Percentiles rank a stretch among this genome's conserved stretches.
Conservation (phyloP, 1,140 invertebrate species). For the Halictus rubicundus region DNA sequence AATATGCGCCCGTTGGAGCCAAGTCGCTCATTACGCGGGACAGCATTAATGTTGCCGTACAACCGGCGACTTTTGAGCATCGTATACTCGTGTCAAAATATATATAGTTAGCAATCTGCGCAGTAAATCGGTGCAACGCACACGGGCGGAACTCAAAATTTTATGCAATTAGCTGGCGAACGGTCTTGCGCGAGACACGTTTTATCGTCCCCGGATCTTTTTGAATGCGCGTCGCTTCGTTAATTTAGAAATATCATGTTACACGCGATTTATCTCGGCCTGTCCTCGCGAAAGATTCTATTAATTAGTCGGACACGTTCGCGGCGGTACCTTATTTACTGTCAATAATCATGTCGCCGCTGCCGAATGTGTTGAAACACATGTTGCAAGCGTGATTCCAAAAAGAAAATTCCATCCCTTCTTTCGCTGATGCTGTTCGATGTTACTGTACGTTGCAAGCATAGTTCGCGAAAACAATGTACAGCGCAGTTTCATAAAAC, state of each 20-base stretch:
- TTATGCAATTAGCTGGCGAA: constrained; percentile 24
- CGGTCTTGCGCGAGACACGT: neutral
- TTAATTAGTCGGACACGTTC: neutral
- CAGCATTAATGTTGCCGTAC: constrained; percentile 75
- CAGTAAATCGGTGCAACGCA: constrained; percentile 20
- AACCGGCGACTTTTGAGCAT: constrained; percentile 62
- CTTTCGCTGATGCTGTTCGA: too few species aligned
- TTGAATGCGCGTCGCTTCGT: neutral
- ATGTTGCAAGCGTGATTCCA: too few species aligned
- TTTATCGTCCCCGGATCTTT: constrained; percentile 1
- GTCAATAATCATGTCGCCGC: too few species aligned
- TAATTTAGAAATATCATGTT: constrained; percentile 11
- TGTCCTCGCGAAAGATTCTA: neutral
- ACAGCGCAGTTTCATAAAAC: too few species aligned
- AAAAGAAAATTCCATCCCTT: too few species aligned
- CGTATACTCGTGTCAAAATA: constrained; percentile 65
- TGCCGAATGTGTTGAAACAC: too few species aligned
- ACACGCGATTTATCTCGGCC: neutral
- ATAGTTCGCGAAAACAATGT: too few species aligned
- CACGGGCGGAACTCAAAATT: constrained; percentile 12
- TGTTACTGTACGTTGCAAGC: too few species aligned
- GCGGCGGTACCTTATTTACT: too few species aligned
- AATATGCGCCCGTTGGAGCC: constrained; percentile 79
- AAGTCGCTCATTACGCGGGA: constrained; percentile 79
- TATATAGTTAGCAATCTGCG: constrained; percentile 41